Evolutionary conservation across 2,888 invertebrate species (phyloP).

Genomic region (Drosophila testacea): DNA sequence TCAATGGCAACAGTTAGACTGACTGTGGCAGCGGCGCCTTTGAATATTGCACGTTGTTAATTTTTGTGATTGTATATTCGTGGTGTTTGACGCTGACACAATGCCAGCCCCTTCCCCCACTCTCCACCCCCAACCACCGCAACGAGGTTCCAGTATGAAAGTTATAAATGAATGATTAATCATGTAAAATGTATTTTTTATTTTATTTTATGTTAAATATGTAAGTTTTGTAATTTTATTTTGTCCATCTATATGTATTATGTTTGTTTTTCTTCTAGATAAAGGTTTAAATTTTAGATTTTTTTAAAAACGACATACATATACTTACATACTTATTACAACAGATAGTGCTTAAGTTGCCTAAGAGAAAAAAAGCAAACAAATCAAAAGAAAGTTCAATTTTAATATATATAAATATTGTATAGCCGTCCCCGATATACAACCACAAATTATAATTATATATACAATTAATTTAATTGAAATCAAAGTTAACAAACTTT

Average conservation of each 20-base stretch:
- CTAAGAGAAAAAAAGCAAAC: conserved; percentile 40
- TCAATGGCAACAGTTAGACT: conserved; percentile 65
- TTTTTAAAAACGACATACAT: conserved; percentile 17
- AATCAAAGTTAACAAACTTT: conserved; percentile 28
- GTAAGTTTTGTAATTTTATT: conserved; percentile 19
- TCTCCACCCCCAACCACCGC: conserved; percentile 5
- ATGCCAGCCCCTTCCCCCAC: background rate
- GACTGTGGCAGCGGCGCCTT: conserved; percentile 49
- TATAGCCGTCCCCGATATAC: conserved; percentile 46
- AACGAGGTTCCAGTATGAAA: conserved; percentile 26
- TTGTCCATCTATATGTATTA: conserved; percentile 42
- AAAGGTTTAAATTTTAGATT: conserved; percentile 34
- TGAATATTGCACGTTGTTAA: conserved; percentile 82
- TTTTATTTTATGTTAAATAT: conserved; percentile 27
- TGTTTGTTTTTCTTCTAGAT: conserved; percentile 54
- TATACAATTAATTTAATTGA: conserved; percentile 39
- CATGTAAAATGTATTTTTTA: conserved; percentile 42
- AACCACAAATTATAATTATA: conserved; percentile 24
- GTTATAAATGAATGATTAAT: conserved; percentile 13
- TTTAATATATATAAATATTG: conserved; percentile 25
- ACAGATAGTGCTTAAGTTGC: conserved; percentile 48
- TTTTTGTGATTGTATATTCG: conserved; percentile 83
- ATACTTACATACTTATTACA: conserved; percentile 17
- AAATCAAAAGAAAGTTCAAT: conserved; percentile 41
- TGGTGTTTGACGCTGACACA: conserved; percentile 43